A percentile compares a stretch with the other conserved stretches of the same genome.
Evolutionary conservation across 2,797 vertebrate species (phyloP).

Genomic region (Cryptoprocta ferox): DNA sequence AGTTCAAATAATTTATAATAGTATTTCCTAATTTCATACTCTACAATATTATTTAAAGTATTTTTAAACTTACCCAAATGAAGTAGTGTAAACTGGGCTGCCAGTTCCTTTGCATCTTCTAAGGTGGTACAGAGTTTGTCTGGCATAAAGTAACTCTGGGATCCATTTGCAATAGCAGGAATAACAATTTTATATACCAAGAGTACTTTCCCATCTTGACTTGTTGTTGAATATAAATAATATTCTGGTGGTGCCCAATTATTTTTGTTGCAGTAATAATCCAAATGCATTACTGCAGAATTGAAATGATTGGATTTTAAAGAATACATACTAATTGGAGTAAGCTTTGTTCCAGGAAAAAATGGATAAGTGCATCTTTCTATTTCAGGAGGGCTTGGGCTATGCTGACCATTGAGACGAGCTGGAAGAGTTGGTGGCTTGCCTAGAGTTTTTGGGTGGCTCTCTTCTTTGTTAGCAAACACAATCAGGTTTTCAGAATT

Average conservation of each 20-base stretch:
- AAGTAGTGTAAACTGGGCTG: constrained; percentile 92
- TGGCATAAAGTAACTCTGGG: constrained; percentile 91
- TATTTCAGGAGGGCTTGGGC: constrained; percentile 83
- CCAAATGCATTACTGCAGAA: constrained; percentile 93
- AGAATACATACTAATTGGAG: constrained; percentile 90
- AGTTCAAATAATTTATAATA: constrained; percentile 48
- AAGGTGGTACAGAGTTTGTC: constrained; percentile 92
- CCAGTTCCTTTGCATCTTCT: constrained; percentile 95
- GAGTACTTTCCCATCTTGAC: constrained; percentile 89
- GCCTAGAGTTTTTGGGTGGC: constrained; percentile 81
- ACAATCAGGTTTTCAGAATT: constrained; percentile 85
- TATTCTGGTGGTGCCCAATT: constrained; percentile 93
- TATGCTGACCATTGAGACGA: constrained; percentile 86
- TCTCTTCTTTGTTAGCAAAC: constrained; percentile 89
- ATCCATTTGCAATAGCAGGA: constrained; percentile 86
- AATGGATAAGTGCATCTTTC: constrained; percentile 90
- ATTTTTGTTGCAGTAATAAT: constrained; percentile 94
- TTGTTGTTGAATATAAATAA: constrained; percentile 92
- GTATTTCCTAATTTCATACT: constrained; percentile 38
- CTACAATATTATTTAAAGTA: constrained; percentile 38
- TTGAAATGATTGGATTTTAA: constrained; percentile 93
- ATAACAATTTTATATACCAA: constrained; percentile 91
- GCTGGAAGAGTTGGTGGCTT: constrained; percentile 84
- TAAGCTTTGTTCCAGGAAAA: constrained; percentile 90
- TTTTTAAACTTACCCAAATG: constrained; percentile 89